Evolutionary conservation across 2,797 vertebrate genomes (phyloP).

Genomic region (Mallotus villosus): DNA sequence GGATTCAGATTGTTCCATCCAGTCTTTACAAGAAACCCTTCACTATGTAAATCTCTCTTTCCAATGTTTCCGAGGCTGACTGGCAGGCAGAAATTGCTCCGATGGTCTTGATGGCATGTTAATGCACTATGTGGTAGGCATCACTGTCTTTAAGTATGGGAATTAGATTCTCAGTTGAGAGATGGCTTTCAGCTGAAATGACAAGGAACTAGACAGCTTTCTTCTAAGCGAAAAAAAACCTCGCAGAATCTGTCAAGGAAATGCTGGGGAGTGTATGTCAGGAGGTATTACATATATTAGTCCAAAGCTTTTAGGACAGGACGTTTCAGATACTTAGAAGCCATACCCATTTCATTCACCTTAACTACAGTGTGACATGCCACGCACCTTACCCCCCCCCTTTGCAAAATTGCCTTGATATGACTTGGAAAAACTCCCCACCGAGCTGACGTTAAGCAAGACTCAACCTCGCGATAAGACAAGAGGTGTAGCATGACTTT

Average conservation of each 20-base stretch:
- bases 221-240: slow-evolving; percentile 52
- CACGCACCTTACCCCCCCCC: slow-evolving; percentile 27
- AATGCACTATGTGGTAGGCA: slow-evolving; percentile 64
- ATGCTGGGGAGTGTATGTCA: slow-evolving; percentile 71
- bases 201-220: slow-evolving; percentile 73
- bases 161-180: slow-evolving; percentile 72
- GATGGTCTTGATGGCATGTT: slow-evolving; percentile 74
- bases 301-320: slow-evolving; percentile 65
- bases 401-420: slow-evolving; percentile 61
- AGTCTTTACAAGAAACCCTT: slow-evolving; percentile 53
- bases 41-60: slow-evolving; percentile 61
- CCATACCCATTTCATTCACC: slow-evolving; percentile 64
- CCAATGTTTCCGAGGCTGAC: slow-evolving; percentile 62
- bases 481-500: slow-evolving; percentile 53
- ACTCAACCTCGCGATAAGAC: slow-evolving; percentile 50
- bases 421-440: slow-evolving; percentile 65
- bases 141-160: slow-evolving; percentile 67
- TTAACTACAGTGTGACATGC: slow-evolving; percentile 40
- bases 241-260: slow-evolving; percentile 60
- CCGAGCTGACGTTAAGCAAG: slow-evolving; percentile 54
- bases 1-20: slow-evolving; percentile 60
- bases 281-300: slow-evolving; percentile 70
- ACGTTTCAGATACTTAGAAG: slow-evolving; percentile 70
- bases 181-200: slow-evolving; percentile 70
- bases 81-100: slow-evolving; percentile 72